These are phyloP conservation scores for Amphibalanus amphitrite DNA, from an alignment of 1,140 invertebrate species.

Conservation along the genomic window DNA sequence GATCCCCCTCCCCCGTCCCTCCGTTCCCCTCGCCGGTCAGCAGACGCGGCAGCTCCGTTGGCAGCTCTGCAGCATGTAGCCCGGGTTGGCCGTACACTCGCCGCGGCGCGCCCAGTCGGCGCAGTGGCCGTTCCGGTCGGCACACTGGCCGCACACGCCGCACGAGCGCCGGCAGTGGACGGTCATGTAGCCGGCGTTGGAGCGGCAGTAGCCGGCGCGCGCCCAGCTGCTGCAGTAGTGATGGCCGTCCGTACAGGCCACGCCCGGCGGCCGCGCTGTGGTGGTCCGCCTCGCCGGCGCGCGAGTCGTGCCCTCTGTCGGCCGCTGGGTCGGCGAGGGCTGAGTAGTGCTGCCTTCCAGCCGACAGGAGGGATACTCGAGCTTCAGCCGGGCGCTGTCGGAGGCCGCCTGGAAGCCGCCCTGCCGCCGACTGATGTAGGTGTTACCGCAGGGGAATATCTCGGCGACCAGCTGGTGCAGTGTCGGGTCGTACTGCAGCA, in stretches of 20 bases:
- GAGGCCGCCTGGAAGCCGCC: background rate
- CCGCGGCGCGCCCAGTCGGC: slow-evolving; percentile 21
- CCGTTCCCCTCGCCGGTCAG: slow-evolving; percentile 4
- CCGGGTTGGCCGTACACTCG: slow-evolving; percentile 23
- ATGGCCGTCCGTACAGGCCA: slow-evolving; percentile 22
- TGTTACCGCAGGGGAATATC: background rate
- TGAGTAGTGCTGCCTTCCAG: background rate
- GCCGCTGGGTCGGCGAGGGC: background rate
- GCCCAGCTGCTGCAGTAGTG: slow-evolving; percentile 23
- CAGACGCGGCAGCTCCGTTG: slow-evolving; percentile 26
- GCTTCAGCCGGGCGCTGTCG: background rate
- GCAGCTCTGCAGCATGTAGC: slow-evolving; percentile 23
- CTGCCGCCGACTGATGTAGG: background rate
- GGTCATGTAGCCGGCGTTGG: slow-evolving; percentile 24
- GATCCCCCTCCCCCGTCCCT: no score
- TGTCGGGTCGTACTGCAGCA: background rate
- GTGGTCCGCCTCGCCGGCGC: background rate
- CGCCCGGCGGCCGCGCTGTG: background rate
- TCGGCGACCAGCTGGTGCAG: background rate
- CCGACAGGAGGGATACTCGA: background rate
- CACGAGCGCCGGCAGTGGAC: slow-evolving; percentile 25
- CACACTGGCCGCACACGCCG: slow-evolving; percentile 33
- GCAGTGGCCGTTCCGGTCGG: slow-evolving; percentile 21
- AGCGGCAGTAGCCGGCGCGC: slow-evolving; percentile 21
- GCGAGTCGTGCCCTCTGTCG: no score